phyloP scores from a whole-genome alignment of 2,113 vertebrate genomes.

The Mellivora capensis region DNA sequence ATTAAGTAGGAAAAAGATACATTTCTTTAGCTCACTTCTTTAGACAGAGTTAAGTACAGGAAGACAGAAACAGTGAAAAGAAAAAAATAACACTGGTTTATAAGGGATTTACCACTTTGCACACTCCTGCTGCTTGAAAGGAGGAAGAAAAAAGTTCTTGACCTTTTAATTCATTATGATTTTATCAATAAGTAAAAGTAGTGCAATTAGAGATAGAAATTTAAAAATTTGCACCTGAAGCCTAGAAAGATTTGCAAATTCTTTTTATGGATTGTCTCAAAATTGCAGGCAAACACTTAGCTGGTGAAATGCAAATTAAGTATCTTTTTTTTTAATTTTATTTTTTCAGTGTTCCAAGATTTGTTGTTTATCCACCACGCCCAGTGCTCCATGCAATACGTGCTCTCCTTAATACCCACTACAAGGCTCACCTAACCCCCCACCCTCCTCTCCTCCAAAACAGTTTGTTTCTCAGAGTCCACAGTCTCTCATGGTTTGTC shows the following conservation, averaged over 20 bases:
- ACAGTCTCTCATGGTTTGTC: too few species aligned
- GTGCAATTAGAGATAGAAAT: background rate
- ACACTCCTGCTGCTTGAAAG: background rate
- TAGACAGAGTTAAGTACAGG: background rate
- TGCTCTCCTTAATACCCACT: too few species aligned
- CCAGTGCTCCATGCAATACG: too few species aligned
- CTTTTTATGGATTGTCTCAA: background rate
- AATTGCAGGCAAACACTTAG: background rate
- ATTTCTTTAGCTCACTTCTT: background rate
- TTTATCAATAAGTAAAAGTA: background rate
- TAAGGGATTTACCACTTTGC: background rate
- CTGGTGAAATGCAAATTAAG: background rate
- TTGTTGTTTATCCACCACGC: too few species aligned
- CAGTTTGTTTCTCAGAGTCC: too few species aligned
- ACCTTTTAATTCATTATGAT: background rate
- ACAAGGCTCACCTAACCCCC: too few species aligned
- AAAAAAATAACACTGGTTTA: background rate
- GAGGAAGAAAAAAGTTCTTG: background rate
- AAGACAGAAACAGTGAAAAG: background rate
- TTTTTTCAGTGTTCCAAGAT: too few species aligned
- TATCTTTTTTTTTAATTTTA: background rate
- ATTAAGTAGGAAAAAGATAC: background rate
- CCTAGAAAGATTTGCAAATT: background rate
- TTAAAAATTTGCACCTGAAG: background rate
- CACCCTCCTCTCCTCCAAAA: too few species aligned